Evolutionary conservation across 2,888 invertebrate genomes (phyloP).

Genomic region (Congeria kusceri): DNA sequence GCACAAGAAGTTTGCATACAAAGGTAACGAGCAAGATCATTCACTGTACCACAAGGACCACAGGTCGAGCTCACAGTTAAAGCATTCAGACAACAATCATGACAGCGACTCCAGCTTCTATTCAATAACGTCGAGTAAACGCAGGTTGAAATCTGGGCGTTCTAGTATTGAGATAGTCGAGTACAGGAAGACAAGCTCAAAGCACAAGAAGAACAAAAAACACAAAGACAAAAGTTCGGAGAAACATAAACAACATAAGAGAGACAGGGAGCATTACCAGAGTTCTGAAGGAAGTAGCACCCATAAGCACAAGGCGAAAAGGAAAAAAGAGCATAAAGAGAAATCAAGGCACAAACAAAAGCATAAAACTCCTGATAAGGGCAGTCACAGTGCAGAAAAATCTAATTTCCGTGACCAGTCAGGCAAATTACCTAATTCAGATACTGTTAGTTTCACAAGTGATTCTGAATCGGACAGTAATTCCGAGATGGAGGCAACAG

Average conservation of each 20-base stretch:
- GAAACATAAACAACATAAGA: slow-evolving; percentile 51
- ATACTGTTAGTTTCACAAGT: slow-evolving; percentile 32
- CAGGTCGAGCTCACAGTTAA: neutral
- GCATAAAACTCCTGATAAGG: neutral
- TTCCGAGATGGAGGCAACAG: slow-evolving; percentile 1
- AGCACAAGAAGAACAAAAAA: slow-evolving; percentile 66
- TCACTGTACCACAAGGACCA: neutral
- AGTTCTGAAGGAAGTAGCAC: slow-evolving; percentile 5
- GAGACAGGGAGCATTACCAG: slow-evolving; percentile 51
- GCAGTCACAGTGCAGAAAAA: neutral
- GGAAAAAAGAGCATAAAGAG: slow-evolving; percentile 60
- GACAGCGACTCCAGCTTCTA: slow-evolving; percentile 42
- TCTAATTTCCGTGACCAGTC: neutral
- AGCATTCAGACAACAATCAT: slow-evolving; percentile 26
- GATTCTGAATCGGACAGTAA: slow-evolving; percentile 50
- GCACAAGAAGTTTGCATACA: slow-evolving; percentile 53
- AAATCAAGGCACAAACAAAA: slow-evolving; percentile 53
- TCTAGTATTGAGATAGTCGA: slow-evolving; percentile 65
- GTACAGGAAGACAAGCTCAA: slow-evolving; percentile 63
- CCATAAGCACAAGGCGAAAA: slow-evolving; percentile 51
- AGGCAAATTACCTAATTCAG: neutral
- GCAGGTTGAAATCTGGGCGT: slow-evolving; percentile 45
- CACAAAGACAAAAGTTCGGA: slow-evolving; percentile 29
- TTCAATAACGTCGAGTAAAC: slow-evolving; percentile 50
- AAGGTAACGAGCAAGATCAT: neutral